Base-by-base conservation (phyloP, 2,113 vertebrate species). In the Eudyptes chrysolophus region DNA sequence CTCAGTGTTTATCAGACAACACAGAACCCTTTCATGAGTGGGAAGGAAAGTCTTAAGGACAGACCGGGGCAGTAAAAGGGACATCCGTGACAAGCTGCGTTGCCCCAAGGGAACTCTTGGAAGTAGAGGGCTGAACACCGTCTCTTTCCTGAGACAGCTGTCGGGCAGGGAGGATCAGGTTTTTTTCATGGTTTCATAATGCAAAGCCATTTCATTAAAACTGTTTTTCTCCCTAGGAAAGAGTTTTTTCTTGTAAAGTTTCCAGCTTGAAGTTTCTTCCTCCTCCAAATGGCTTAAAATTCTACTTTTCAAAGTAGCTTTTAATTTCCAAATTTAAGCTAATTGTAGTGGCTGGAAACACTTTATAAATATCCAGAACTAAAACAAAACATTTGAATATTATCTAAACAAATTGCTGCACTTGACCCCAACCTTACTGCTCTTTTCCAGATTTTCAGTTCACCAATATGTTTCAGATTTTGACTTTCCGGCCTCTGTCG, bases 1-100 rank as follows among this genome's bases (percentile, higher is more conserved):
- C 69, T 96, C 86, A 96, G 78, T 82, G 46, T 83, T 89, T 96
- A 92, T 92, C 93, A 94, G 64, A 70, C 66, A 94, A 66, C 79
- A 92, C 42, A 84, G 38, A 82, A 84, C 55, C 38, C 60, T 72
- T 89, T 80, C 90, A 79, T 7, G 8, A 91, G 74, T 0, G 0
- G 87, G 48, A 82, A 87, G 52, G 20, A 89, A 75, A 58, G 48
- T 94, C 30, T 65, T 42, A 64, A 44, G 80, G 61, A 82, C 65
- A 89, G 79, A 38, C 9, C 10, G 6, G 40, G 60, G 52, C 79
- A 90, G 79, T 34, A 86, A 74, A 89, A 51, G 12, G 38, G 52
- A 90, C 18, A 61, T 32, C 15, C 9, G 4, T 69, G 21, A 69
- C 68, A 91, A 94, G 40, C n/a, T 86, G 40, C 34, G 7, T 40